A percentile compares a stretch with the other conserved stretches of the same genome.
Conservation (phyloP, 2,888 invertebrate species). For the Archaeoteleia sp. region DNA sequence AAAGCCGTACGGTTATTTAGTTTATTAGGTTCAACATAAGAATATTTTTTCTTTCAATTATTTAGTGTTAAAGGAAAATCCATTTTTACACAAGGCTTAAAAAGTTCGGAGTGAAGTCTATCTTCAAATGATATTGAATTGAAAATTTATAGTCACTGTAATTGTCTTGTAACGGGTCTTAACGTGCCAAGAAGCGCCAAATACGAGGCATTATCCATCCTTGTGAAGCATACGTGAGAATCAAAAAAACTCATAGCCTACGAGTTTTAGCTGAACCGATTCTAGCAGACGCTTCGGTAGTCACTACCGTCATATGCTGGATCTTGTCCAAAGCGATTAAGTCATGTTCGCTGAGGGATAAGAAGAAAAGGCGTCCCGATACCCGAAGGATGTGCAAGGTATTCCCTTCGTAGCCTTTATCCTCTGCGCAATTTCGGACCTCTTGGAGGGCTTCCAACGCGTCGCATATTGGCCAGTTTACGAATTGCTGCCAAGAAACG, state of each 20-base stretch:
- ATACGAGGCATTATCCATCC: slow-evolving; percentile 42
- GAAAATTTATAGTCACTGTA: slow-evolving; percentile 26
- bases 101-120: no score
- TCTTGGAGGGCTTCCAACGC: slow-evolving; percentile 69
- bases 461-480: slow-evolving; percentile 65
- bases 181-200: slow-evolving; percentile 44
- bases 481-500: slow-evolving; percentile 49
- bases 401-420: slow-evolving; percentile 58
- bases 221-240: slow-evolving; percentile 32
- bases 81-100: no score
- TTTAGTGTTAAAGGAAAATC: no score
- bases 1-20: no score
- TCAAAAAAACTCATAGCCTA: slow-evolving; percentile 26
- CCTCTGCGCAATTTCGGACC: slow-evolving; percentile 61
- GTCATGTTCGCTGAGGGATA: slow-evolving; percentile 60
- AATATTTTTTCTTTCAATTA: no score
- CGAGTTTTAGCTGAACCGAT: slow-evolving; percentile 22
- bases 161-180: slow-evolving; percentile 33
- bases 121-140: no score
- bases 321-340: slow-evolving; percentile 71
- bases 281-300: slow-evolving; percentile 49
- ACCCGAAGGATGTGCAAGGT: slow-evolving; percentile 57
- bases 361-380: slow-evolving; percentile 51
- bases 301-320: slow-evolving; percentile 64
- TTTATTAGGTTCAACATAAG: no score